Evolutionary conservation across 2,888 invertebrate genomes (phyloP), one percentile per base, ranked within the genome.

Genomic region (Drosophila rubida): DNA sequence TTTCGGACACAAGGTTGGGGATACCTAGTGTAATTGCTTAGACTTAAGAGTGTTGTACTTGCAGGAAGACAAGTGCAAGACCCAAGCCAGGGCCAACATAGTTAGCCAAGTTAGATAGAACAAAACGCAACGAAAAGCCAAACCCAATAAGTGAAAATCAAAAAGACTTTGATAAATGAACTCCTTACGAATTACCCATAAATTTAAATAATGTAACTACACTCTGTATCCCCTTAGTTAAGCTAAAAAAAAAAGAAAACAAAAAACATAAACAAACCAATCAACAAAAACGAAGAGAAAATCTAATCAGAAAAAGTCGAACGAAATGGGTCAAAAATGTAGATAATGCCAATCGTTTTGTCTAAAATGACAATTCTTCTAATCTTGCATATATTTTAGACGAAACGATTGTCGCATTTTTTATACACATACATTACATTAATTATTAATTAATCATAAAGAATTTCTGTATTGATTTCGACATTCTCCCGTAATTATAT

Each of bases 21-120:
- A 90, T 90, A 90, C 89, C 88, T 80, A 90, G 90, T 90, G 90
- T 90, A 90, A 90, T 90, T 90, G 90, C 91, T 90, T 77, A 84
- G 86, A 84, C 69, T 68, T 71, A 61, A 65, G 87, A 71, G 89
- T 75, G 57, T 73, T 88, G 84, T 72, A 78, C 84, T 83, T 83
- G 83, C 69, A 55, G 51, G 78, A 75, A 83, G 75, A 71, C 84
- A 76, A 86, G 84, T 80, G 83, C 87, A 87, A 76, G 62, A 77
- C 87, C 71, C 70, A 69, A 78, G 58, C 32, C 41, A 50, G 44
- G 25, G 53, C 59, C 35, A 37, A 60, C 44, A n/a, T 22, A 58
- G 46, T 64, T 68, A 61, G 30, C 46, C 41, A 57, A 53, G 57
- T 62, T 57, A 71, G 60, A 41, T 35, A 58, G 35, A 42, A 45